A percentile compares a stretch with the other conserved stretches of the same genome.
Conservation (phyloP, 1,140 invertebrate species). For the Camponotus pennsylvanicus region DNA sequence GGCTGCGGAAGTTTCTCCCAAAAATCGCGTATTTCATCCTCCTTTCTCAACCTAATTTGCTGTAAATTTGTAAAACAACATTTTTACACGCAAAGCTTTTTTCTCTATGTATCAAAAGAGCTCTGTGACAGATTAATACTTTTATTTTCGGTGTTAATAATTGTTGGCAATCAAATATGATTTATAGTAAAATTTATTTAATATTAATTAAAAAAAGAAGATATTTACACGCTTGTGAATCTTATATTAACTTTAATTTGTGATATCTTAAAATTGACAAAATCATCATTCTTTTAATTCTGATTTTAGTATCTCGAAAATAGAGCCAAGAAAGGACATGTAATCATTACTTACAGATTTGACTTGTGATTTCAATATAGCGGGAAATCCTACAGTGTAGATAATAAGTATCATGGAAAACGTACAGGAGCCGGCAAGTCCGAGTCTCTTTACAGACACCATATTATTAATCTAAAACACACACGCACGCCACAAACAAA, state of each 20-base stretch:
- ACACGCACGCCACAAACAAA: neutral
- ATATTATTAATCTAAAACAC: conserved; percentile 40
- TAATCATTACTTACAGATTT: conserved; percentile 37
- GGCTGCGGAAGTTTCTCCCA: conserved; percentile 91
- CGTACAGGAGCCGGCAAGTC: conserved; percentile 25
- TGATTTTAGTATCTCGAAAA: neutral
- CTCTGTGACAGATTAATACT: neutral
- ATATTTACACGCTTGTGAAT: neutral
- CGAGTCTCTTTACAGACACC: conserved; percentile 35
- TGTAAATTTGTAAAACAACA: conserved; percentile 33
- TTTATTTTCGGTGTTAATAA: neutral
- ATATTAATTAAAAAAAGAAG: neutral
- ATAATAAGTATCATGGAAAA: conserved; percentile 24
- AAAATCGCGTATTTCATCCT: conserved; percentile 88
- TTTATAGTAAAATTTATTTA: neutral
- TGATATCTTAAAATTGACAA: neutral
- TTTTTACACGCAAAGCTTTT: neutral
- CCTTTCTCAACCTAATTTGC: conserved; percentile 87
- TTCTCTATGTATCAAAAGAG: neutral
- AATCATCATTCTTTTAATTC: neutral
- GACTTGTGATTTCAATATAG: conserved; percentile 37
- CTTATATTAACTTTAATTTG: neutral
- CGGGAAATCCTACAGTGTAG: conserved; percentile 28
- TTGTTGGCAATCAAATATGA: neutral
- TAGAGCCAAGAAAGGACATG: neutral